Base-by-base conservation (phyloP, 2,888 invertebrate species). In the Patella caerulea region DNA sequence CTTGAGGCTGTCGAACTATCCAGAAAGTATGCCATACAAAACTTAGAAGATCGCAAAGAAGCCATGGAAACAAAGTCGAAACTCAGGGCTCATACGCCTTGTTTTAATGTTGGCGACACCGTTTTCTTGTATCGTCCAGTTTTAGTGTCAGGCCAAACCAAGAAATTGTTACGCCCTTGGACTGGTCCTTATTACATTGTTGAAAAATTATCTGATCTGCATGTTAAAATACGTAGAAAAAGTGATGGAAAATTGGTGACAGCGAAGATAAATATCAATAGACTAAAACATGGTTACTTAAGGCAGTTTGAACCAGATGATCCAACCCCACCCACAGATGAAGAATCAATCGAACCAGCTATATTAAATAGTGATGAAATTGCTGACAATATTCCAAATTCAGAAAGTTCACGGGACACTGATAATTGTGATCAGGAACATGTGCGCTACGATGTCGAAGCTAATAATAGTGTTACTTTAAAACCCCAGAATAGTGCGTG, bases 181-280 rank as follows among this genome's bases (percentile, higher is more conserved):
- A n/a, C n/a, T 65, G 65, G 65, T 19, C 19, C 19, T 11, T 65
- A 65, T 65, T 9, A 45, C 45, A 65, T 65, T 65, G 65, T 65
- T 65, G 9, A 65, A 12, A 65, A 65, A 3, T 19, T 65, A 4
- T 19, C 65, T 65, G 65, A 65, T 65, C 7, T 65, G 7, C 65
- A 65, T 59, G 59, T 59, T 59, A 59, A 59, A 59, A 17, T 65
- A 17, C 65, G 65, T 7, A 65, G 65, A 65, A 19, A 65, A 65
- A 19, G n/a, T 65, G 65, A 65, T 65, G 65, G 65, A 65, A n/a
- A 65, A 5, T n/a, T 19, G n/a, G 65, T 65, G 65, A 7, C n/a
- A 11, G 12, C n/a, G n/a, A 65, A 19, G n/a, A 19, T 65, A 19
- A 7, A 65, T 65, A 65, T 65, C 11, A 65, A 65, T 14, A n/a